These are phyloP conservation scores for Argyresthia goedartella DNA, from an alignment of 2,888 invertebrate genomes.

Conservation along the genomic window DNA sequence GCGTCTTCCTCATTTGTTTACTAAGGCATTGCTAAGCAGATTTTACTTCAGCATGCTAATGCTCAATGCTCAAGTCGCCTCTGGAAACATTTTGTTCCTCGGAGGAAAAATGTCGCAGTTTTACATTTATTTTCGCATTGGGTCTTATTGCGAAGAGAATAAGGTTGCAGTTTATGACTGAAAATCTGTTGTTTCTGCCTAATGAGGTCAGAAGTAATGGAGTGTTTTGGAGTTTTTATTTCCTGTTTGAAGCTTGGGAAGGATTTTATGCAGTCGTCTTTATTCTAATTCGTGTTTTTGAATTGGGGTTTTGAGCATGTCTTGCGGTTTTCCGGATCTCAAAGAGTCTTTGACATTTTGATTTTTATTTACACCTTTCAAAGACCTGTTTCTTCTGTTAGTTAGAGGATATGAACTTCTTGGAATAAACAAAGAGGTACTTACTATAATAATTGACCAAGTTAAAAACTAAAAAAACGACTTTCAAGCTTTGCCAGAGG, in stretches of 20 bases:
- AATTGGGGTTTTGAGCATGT: no score
- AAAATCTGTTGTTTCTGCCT: constrained; percentile 9
- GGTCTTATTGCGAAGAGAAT: neutral
- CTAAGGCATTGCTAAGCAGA: constrained; percentile 45
- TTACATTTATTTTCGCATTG: neutral
- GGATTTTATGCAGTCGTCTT: neutral
- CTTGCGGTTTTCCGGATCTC: neutral
- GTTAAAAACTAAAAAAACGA: no score
- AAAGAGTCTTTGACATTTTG: no score
- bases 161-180: neutral
- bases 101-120: constrained; percentile 1
- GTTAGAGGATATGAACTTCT: no score
- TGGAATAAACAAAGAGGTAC: no score
- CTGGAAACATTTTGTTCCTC: neutral
- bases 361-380: no score
- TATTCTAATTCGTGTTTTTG: constrained; percentile 1
- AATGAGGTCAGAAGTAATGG: constrained; percentile 39
- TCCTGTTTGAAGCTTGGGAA: constrained; percentile 16
- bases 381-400: no score
- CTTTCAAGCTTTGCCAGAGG: no score
- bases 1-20: constrained; percentile 26
- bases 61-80: constrained; percentile 16
- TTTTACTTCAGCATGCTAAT: constrained; percentile 46
- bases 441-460: no score
- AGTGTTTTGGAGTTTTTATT: constrained; percentile 39